These are phyloP conservation scores for Cossypha caffra DNA, from an alignment of 2,797 vertebrate genomes.

Conservation along the genomic window DNA sequence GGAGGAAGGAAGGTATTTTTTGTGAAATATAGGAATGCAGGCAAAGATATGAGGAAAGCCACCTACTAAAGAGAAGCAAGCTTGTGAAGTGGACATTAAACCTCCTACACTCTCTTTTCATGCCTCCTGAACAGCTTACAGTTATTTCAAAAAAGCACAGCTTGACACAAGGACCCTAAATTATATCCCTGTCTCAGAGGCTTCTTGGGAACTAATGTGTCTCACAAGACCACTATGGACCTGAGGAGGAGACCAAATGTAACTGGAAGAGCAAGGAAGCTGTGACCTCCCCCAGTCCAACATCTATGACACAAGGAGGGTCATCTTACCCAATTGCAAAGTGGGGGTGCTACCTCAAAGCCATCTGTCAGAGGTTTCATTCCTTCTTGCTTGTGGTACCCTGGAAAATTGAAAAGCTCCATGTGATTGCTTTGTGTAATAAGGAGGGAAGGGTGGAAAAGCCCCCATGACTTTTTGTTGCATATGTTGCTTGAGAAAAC, in stretches of 20 bases:
- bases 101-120: not conserved
- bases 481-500: not conserved
- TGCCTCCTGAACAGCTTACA: not conserved
- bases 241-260: not conserved
- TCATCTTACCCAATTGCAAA: not conserved
- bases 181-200: not conserved
- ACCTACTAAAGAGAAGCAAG: not conserved
- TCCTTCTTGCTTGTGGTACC: not conserved
- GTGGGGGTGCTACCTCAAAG: not conserved
- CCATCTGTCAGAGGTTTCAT: not conserved
- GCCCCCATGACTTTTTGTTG: not conserved
- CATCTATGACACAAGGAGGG: not conserved
- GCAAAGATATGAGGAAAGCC: not conserved
- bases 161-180: not conserved
- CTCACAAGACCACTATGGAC: rapidly evolving
- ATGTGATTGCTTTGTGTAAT: not conserved
- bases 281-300: not conserved
- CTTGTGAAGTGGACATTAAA: not conserved
- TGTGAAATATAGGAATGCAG: not conserved
- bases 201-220: not conserved
- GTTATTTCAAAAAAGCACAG: not conserved
- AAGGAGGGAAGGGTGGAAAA: not conserved
- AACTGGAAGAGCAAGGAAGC: not conserved
- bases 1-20: not conserved
- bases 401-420: not conserved